Evolutionary conservation across 2,113 vertebrate genomes (phyloP), one percentile per base, ranked within the genome.

Genomic region (Lophura nycthemera): DNA sequence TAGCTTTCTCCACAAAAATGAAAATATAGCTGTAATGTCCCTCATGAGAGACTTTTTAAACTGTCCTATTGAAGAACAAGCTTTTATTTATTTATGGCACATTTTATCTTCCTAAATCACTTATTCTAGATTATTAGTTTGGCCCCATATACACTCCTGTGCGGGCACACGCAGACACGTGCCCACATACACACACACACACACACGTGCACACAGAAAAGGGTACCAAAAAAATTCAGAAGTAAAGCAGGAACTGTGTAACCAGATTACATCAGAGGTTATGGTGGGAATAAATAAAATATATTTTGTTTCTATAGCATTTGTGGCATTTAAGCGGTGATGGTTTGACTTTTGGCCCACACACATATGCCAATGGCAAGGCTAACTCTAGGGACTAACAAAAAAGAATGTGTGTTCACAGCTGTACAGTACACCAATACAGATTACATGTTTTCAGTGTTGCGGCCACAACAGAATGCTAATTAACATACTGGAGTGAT

Each of bases 401-500:
- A 98, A 98, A 98, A 97, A 96, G 97, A 98, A 98, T 98, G 98
- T 97, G 98, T 98, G 98, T 97, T 98, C 98, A 98, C 98, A 98
- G 98, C 98, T 98, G 98, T 98, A 98, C 98, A 97, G 98, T 98
- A 98, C 97, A 97, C 98, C 98, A 98, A 97, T 98, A 97, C 98
- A 98, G 98, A 98, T 98, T 98, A 98, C 98, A 98, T 98, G 98
- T 98, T 98, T 98, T 98, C 98, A 97, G 97, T 98, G 98, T 97
- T 97, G 97, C 97, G 98, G 98, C 97, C 98, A 97, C 98, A 98
- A 98, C 98, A 98, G 98, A 98, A 98, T 98, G 98, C 98, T 98
- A 98, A 98, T 98, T 98, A 98, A 98, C 98, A 98, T 98, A 98
- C 97, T 98, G 97, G 97, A 98, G 98, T 97, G 98, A 98, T 97